Base-by-base conservation (phyloP, 2,113 vertebrate species). In the Opisthocomus hoazin region DNA sequence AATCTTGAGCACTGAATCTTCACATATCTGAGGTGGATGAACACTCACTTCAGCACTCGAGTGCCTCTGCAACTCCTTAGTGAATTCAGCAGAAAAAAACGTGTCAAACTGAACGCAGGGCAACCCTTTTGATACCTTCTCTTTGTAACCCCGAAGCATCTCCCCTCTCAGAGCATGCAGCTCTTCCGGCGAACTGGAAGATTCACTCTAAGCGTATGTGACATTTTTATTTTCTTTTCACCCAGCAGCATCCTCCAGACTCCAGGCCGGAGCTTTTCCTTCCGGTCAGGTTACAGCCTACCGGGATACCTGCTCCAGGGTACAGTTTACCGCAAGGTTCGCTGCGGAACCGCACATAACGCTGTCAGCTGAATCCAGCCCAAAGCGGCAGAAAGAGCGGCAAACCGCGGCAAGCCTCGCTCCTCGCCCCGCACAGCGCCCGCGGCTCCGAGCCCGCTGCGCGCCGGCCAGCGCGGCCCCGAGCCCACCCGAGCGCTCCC, bases 11-110 rank as follows among this genome's bases (percentile, higher is more conserved):
- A 23, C 32, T 2, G 2, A n/a, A 37, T 8, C 24, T 74, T 60
- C 13, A 45, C 3, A 2, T 5, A 30, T 4, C 16, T 0, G 0
- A 41, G n/a, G n/a, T 0, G 30, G 17, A 19, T 5, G 45, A 84
- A n/a, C 15, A 3, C 22, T 50, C 15, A 3, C 22, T 50, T 57
- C 22, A 76, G 43, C 27, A 6, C 32, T 26, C 4, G 1, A 53
- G 56, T 6, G 1, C 34, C 24, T 53, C 45, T 10, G 37, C 64
- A 17, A 56, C 23, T 19, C 39, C 22, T 30, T 32, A 15, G 17
- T 27, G 19, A 76, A 61, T 19, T 22, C 50, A 36, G 30, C 12
- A 68, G 6, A 7, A 20, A 39, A 65, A 53, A 17, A 30, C 0
- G 5, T 3, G 5, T 18, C 17, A 75, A 86, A 56, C 39, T 1